Evolutionary conservation across 2,888 invertebrate genomes (phyloP), one percentile per base, ranked within the genome.

Genomic region (Andrena dorsata): DNA sequence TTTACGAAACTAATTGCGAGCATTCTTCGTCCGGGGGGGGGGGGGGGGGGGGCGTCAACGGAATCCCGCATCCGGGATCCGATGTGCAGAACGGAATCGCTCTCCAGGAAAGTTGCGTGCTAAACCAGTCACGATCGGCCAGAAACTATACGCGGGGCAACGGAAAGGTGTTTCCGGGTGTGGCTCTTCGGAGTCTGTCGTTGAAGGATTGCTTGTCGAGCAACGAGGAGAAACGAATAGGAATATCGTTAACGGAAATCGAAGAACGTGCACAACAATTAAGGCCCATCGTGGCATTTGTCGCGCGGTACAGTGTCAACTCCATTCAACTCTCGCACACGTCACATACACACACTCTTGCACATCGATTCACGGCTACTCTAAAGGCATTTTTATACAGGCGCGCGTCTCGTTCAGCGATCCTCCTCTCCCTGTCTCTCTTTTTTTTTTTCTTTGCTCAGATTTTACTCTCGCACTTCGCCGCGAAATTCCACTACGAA

Each of bases 251-350:
- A 85, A 87, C 60, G 66, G 76, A 84, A 85, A 70, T 82, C 64
- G 77, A 82, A 80, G 74, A 80, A 82, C 69, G 70, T 58, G 70
- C 82, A 82, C 49, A 82, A 86, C 69, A 81, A 77, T 83, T 86
- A 86, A 88, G 86, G 89, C 88, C 85, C 82, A 83, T 80, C 79
- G 80, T 89, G 85, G 83, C 84, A 76, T 83, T 70, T 80, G 61
- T 80, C 72, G 61, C 60, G 61, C 56, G 71, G 77, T 51, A 75
- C 53, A 72, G 69, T 28, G 20, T 10, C 56, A 61, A 76, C 78
- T 75, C 65, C 76, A 74, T 70, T 76, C 75, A 53, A 83, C 72
- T 61, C 32, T 66, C 51, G 47, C 82, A 47, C 60, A 65, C 65
- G 41, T 58, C 53, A 6, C 20, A 56, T 2, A 2, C 10, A 35